Conservation (phyloP, 2,888 invertebrate species). For the Cantharis lateralis region DNA sequence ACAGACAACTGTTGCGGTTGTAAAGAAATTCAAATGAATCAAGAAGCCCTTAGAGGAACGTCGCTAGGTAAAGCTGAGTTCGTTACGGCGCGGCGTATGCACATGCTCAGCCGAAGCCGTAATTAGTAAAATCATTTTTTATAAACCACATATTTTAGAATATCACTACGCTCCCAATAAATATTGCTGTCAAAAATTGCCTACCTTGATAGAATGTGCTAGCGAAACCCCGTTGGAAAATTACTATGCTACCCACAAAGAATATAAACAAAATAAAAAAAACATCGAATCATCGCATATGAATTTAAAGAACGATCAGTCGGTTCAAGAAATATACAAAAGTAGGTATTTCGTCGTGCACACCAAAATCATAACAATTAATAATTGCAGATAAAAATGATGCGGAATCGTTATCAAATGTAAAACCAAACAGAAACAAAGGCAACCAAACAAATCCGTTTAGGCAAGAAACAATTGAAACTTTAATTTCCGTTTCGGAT, state of each 20-base stretch:
- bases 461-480: background rate
- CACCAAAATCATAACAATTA: background rate
- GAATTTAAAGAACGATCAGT: background rate
- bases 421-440: background rate
- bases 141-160: background rate
- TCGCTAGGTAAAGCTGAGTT: background rate
- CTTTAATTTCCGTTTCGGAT: background rate
- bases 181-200: background rate
- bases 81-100: too few relatives aligned
- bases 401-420: background rate
- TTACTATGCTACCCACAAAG: background rate
- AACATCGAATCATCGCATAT: background rate
- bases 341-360: background rate
- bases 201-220: background rate
- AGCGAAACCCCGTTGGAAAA: background rate
- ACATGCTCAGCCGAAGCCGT: too few relatives aligned
- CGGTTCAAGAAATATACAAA: too few relatives aligned
- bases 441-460: background rate
- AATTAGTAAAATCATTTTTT: background rate
- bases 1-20: background rate
- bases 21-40: background rate
- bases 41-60: background rate
- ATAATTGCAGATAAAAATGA: background rate
- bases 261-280: background rate
- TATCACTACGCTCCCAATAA: background rate